These are phyloP conservation scores for Triplophysa bombifrons DNA, from an alignment of 2,797 vertebrate species.

Conservation along the genomic window DNA sequence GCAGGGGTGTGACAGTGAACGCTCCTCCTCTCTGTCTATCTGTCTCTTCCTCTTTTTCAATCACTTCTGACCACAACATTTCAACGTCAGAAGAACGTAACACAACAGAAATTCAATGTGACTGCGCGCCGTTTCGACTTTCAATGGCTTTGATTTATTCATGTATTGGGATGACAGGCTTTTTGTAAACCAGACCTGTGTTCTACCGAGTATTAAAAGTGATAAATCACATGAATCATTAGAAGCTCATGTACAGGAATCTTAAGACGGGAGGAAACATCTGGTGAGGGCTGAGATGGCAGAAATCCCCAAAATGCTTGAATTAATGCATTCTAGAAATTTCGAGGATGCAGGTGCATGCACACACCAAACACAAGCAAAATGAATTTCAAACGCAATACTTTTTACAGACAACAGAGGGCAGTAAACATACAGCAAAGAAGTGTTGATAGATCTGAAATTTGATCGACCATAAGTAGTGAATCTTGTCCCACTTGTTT, in stretches of 20 bases:
- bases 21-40: slow-evolving; percentile 50
- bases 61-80: slow-evolving; percentile 35
- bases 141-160: not conserved
- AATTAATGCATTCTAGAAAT: not conserved
- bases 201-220: not conserved
- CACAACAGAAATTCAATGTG: not conserved
- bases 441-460: not conserved
- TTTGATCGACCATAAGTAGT: not conserved
- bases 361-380: not conserved
- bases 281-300: not conserved
- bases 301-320: not conserved
- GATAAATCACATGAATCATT: slow-evolving; percentile 10
- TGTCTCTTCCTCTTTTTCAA: slow-evolving; percentile 48
- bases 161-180: not conserved
- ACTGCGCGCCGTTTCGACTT: slow-evolving; percentile 8
- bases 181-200: not conserved
- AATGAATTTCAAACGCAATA: not conserved
- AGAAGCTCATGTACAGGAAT: not conserved
- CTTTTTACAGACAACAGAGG: not conserved
- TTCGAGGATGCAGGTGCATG: not conserved
- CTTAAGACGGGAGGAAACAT: slow-evolving; percentile 6
- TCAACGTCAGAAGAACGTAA: not conserved
- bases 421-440: not conserved
- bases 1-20: slow-evolving; percentile 10
- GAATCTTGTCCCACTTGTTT: no score